phyloP scores from a whole-genome alignment of 2,113 vertebrate genomes.

The Erythrocebus patas region DNA sequence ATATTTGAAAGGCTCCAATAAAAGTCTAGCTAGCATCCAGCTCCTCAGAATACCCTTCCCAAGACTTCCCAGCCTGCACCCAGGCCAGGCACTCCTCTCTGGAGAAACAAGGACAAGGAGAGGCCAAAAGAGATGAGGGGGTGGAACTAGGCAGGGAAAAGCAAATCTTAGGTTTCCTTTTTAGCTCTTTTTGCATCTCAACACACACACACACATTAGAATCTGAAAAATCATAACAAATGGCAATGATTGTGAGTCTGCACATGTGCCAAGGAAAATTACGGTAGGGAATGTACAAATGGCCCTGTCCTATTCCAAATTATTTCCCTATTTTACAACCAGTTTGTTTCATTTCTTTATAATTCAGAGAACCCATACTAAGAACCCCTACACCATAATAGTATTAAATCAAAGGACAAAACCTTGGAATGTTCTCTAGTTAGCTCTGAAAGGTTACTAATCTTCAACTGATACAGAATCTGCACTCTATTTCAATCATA shows the following conservation, averaged over 20 bases:
- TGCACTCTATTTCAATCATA: neutral
- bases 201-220: neutral
- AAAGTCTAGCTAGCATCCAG: neutral
- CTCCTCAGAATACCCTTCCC: neutral
- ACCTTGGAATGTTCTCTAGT: neutral
- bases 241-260: neutral
- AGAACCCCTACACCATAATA: neutral
- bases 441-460: neutral
- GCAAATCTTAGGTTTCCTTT: neutral
- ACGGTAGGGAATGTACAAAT: neutral
- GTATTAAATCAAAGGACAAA: neutral
- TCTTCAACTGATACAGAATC: neutral
- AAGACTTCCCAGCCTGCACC: neutral
- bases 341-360: neutral
- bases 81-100: neutral
- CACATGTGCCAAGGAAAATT: neutral
- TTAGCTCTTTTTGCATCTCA: neutral
- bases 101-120: neutral
- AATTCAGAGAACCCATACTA: neutral
- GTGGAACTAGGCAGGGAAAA: neutral
- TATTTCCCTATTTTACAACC: neutral
- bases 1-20: neutral
- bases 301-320: neutral
- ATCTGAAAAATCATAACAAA: neutral
- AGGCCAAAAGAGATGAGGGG: neutral